Evolutionary conservation across 2,888 invertebrate genomes (phyloP), one percentile per base, ranked within the genome.

Genomic region (Melinaea marsaeus): DNA sequence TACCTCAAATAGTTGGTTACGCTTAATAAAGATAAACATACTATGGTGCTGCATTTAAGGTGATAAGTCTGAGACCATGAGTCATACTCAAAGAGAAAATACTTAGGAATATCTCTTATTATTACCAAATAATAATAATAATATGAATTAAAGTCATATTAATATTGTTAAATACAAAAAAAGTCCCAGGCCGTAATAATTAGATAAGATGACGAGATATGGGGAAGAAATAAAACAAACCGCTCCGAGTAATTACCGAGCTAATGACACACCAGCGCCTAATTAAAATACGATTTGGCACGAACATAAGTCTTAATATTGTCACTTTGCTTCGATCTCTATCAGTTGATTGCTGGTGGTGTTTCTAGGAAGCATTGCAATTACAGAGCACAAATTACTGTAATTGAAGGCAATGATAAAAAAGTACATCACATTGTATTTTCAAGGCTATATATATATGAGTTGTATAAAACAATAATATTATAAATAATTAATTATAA

Each of bases 241-340:
- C 79, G 77, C 78, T 79, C 77, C 71, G 80, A 80, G 84, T 81
- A 90, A 90, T 88, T 88, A 87, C 80, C 86, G 78, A 79, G 82
- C 86, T 87, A 90, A 90, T 86, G 87, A 79, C 80, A 66, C 73
- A 71, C 75, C 84, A 86, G 88, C 84, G 67, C 65, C 82, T 88
- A 90, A 90, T 90, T 90, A 90, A 90, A 89, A 88, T 83, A 81
- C 88, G 84, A 90, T 90, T 90, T 89, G 83, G 88, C 85, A 84
- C 85, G 84, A 69, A 71, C 70, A 69, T 70, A 71, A 69, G 64
- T 69, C 71, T 72, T 70, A 71, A 79, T 80, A 83, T 83, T 86
- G 84, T 85, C 87, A 80, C 83, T 80, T 81, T 76, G 78, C 73
- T 73, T 69, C 72, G 88, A 86, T 86, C 67, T 59, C 72, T 80